Base-by-base conservation (phyloP, 2,797 vertebrate species). In the Scarus forsteni region DNA sequence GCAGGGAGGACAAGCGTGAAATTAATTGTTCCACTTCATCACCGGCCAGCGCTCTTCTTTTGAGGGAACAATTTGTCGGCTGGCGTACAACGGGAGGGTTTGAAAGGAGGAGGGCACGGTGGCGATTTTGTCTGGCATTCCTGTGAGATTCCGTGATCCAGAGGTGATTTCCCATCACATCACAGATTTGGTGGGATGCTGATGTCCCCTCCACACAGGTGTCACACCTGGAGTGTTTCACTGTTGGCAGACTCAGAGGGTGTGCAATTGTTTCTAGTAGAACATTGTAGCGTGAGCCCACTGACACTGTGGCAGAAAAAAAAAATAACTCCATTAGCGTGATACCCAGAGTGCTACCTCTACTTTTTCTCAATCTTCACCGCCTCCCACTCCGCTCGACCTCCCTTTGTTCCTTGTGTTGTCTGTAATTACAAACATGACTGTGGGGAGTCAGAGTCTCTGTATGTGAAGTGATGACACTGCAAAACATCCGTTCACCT, bases 11-110 rank as follows among this genome's bases (percentile, higher is more conserved):
- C 96, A 97, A 94, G 95, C 96, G 94, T 96, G 96, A 98, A 98
- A 99, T 98, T 94, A 97, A 97, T 97, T 96, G 96, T 98, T 98
- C 96, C 96, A 96, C 95, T 97, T 95, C 95, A 94, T 96, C 95
- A 97, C 94, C 93, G 90, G 90, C 92, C 94, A 89, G 92, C 87
- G 83, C 94, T 95, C 93, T 94, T 96, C 94, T 95, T 96, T 95
- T 94, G 92, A 95, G 92, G 93, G 95, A 94, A 94, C 94, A 94
- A 96, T 97, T 97, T 97, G 94, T 95, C 92, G 93, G 90, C 54
- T 90, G 82, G 66, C 88, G 88, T 93, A 92, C 85, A 70, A 68
- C 51, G n/a, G 80, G 85, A 86, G 61, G 62, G 80, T 85, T 81
- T 83, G 68, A 86, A 76, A 80, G 83, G 77, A 81, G 86, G 80